These are phyloP conservation scores for Andricus curvator DNA, from an alignment of 2,888 invertebrate species.

Conservation along the genomic window DNA sequence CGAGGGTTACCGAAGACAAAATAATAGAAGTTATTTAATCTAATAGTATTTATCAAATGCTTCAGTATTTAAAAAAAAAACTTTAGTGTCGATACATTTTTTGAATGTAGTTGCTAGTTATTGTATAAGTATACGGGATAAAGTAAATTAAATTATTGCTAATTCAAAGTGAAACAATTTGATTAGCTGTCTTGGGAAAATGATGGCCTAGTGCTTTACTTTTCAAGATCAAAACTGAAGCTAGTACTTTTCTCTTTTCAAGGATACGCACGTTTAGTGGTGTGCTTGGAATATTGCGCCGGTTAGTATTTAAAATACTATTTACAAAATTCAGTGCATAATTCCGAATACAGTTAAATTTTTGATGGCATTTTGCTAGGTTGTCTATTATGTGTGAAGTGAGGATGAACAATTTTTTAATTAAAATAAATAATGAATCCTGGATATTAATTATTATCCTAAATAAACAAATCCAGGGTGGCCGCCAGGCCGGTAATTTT, in stretches of 20 bases:
- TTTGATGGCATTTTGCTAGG: neutral
- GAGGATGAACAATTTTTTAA: neutral
- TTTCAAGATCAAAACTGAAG: slow-evolving; percentile 19
- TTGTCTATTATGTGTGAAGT: neutral
- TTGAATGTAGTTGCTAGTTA: neutral
- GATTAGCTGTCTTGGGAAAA: neutral
- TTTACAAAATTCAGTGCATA: neutral
- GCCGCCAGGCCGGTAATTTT: too few species aligned
- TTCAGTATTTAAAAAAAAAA: neutral
- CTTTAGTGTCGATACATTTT: neutral
- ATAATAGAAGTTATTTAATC: neutral
- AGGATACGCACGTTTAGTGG: slow-evolving; percentile 39
- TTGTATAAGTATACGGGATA: neutral
- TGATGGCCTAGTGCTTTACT: neutral
- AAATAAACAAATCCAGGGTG: too few species aligned
- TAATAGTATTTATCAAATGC: neutral
- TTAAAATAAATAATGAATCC: too few species aligned
- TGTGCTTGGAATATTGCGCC: slow-evolving; percentile 34
- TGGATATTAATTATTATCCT: neutral
- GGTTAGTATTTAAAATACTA: neutral
- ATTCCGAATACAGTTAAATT: neutral
- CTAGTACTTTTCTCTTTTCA: slow-evolving; percentile 27
- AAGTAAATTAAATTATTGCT: neutral
- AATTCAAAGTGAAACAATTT: neutral
- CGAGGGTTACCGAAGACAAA: neutral